Conservation (phyloP, 2,888 invertebrate genomes). For the Eupithecia tripunctaria region DNA sequence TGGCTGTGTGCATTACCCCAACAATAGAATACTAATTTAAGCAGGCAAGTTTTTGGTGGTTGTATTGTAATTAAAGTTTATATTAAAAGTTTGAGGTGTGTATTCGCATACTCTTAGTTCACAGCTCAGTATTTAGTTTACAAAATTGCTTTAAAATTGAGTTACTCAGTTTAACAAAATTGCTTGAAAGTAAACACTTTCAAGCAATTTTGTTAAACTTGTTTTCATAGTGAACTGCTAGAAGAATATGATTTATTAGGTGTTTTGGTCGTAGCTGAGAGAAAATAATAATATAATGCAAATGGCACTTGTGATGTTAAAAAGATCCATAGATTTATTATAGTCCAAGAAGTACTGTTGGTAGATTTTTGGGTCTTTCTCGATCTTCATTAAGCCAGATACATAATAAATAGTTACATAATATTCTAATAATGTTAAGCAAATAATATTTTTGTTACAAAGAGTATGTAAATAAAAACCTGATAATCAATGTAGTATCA, state of each 20-base stretch:
- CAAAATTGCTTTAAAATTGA: too few species aligned
- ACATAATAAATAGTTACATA: slow-evolving; percentile 25
- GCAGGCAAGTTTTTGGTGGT: slow-evolving; percentile 31
- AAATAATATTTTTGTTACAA: slow-evolving; percentile 37
- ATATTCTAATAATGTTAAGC: slow-evolving; percentile 24
- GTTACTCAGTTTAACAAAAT: too few species aligned
- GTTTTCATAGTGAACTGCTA: slow-evolving; percentile 52
- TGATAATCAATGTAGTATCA: not conserved
- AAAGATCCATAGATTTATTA: slow-evolving; percentile 9
- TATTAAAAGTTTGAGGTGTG: slow-evolving; percentile 12
- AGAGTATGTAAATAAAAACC: slow-evolving; percentile 13
- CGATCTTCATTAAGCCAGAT: slow-evolving; percentile 20
- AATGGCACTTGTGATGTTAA: slow-evolving; percentile 43
- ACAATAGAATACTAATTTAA: slow-evolving; percentile 7
- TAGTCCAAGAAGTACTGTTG: not conserved
- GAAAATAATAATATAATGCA: slow-evolving; percentile 13
- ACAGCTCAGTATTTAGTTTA: slow-evolving; percentile 17
- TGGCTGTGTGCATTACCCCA: slow-evolving; percentile 28
- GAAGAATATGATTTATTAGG: slow-evolving; percentile 44
- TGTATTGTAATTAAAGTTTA: slow-evolving; percentile 13
- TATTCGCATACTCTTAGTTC: slow-evolving; percentile 5
- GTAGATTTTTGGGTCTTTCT: slow-evolving; percentile 15
- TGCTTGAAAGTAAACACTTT: too few species aligned
- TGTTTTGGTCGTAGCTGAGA: slow-evolving; percentile 23
- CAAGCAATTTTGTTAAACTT: slow-evolving; percentile 31